Base-by-base conservation (phyloP, 2,888 invertebrate genomes). In the Melanostoma scalare region DNA sequence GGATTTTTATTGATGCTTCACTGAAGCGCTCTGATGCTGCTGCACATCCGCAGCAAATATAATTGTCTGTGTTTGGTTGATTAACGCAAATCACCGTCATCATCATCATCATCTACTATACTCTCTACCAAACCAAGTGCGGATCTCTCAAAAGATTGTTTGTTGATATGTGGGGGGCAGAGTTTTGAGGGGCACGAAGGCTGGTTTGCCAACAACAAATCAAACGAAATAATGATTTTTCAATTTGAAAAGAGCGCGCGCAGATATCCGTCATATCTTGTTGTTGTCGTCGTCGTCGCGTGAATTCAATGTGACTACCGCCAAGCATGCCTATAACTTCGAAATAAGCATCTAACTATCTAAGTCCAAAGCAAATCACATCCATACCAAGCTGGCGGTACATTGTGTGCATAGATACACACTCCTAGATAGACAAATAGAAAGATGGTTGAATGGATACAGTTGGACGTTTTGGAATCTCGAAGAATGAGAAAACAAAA, bases 81-180 rank as follows among this genome's bases (percentile, higher is more conserved):
- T 84, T 84, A 84, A 79, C 84, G 74, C 84, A 61, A 84, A 84
- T 84, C 79, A 79, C 78, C 74, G 58, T 77, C 82, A 74, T 78
- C 74, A 74, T 67, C 71, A 69, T 56, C 69, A 65, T 65, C 71
- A 48, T 46, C 48, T 48, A 68, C 60, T 67, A 68, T 56, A 67
- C 60, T 44, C 46, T 61, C 31, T 73, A 46, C 48, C 30, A 10
- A 44, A n/a, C 48, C 31, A 2, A 20, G 40, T 61, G 33, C 40
- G 61, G 42, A 42, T 61, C 52, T 42, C 48, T 63, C 20, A 10
- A 20, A 48, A 50, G 38, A 40, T 50, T 38, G 36, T 20, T n/a
- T 5, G 38, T 9, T 20, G 20, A 9, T 6, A 30, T 38, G 50
- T n/a, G 20, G 36, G n/a, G 38, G 5, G 9, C 4, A 30, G 48